Evolutionary conservation across 2,797 vertebrate genomes (phyloP), one percentile per base, ranked within the genome.

Genomic region (Hafferia zeledoni): DNA sequence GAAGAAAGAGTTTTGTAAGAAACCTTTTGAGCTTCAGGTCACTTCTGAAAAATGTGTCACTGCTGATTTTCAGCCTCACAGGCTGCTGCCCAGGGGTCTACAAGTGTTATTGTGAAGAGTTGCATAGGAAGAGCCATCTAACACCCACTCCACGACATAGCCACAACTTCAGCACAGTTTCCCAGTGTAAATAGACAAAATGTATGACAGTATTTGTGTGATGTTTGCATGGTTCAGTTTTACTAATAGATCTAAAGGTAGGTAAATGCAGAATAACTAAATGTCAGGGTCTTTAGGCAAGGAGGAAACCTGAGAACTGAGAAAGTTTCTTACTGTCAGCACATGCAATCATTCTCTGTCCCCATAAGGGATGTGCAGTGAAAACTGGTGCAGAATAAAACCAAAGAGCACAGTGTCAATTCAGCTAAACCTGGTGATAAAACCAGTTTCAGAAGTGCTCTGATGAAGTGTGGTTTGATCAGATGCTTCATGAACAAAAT

Each of bases 401-500:
- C 70, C 52, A 6, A 37, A 56, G 50, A 88, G 79, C 70, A 39
- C 33, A 14, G 31, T 91, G 95, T 79, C 5, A 41, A 71, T 74
- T 96, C 95, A 94, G 85, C 85, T 94, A 87, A 91, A 94, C 63
- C 46, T 33, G 13, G 74, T 1, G 83, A 86, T 89, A 93, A 91
- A 92, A 56, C 91, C 1, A 3, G 77, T 94, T 95, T 97, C 94
- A 46, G 87, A 91, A 90, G 69, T 64, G 59, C 70, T 70, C 83
- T 83, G 90, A 11, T 87, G 87, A 86, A 89, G 77, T 90, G 67
- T 61, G 65, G 28, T 88, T 91, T 83, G 85, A 94, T 96, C 94
- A 93, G 96, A 91, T 94, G 82, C 25, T 95, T 94, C 39, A 52
- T 18, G 71, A 95, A 47, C 28, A 2, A 49, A 88, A 81, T 76